A percentile compares a stretch with the other conserved stretches of the same genome.
phyloP scores from a whole-genome alignment of 35 echinoderm and acorn worm genomes.

The Patiria miniata region DNA sequence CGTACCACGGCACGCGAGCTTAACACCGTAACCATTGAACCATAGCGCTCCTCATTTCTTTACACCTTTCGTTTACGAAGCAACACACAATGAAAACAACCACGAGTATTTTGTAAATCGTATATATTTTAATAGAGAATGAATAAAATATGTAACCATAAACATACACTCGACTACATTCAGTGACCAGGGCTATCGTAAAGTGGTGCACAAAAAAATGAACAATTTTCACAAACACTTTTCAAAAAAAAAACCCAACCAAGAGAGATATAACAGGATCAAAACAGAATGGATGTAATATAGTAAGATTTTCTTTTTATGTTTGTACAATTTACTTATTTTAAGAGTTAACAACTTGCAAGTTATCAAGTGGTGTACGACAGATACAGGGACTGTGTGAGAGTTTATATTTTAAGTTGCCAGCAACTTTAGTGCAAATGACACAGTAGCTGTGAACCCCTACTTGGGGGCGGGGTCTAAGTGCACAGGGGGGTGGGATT shows the following conservation, averaged over 20 bases:
- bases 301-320: neutral
- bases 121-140: slow-evolving; percentile 19
- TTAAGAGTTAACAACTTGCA: no score
- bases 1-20: no score
- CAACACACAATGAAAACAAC: neutral
- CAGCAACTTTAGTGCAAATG: no score
- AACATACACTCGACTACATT: slow-evolving; percentile 14
- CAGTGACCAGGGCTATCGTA: neutral
- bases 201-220: neutral
- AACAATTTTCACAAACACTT: neutral
- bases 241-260: neutral
- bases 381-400: no score
- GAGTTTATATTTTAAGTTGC: no score
- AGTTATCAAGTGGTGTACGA: no score
- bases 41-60: no score
- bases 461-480: no score
- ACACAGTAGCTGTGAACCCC: no score
- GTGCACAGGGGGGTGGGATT: no score
- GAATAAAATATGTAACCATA: slow-evolving; percentile 10
- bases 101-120: slow-evolving; percentile 4
- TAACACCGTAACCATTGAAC: no score
- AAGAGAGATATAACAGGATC: neutral
- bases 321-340: no score
- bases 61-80: neutral
- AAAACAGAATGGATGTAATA: neutral